Percentiles rank a stretch among this genome's conserved stretches.
These are phyloP conservation scores for Tetrax tetrax DNA, from an alignment of 2,113 vertebrate genomes.

Conservation along the genomic window DNA sequence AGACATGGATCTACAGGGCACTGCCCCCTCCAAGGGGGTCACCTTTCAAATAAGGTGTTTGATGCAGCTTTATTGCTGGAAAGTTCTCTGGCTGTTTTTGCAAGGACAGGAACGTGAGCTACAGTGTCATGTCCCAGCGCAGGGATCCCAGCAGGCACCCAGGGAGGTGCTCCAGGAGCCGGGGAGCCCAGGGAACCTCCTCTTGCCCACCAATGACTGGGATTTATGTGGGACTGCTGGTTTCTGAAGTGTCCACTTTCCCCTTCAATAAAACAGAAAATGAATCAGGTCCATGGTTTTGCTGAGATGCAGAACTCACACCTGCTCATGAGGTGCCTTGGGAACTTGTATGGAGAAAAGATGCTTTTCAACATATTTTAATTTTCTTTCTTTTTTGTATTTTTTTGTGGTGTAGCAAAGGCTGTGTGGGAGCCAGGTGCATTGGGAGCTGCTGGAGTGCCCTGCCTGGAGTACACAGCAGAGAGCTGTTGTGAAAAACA, in stretches of 20 bases:
- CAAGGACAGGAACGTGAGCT: fast-evolving
- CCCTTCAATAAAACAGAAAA: background rate
- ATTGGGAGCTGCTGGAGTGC: background rate
- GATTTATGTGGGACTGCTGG: background rate
- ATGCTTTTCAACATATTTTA: background rate
- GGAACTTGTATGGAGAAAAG: background rate
- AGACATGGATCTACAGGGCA: fast-evolving
- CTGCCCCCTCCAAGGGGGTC: fast-evolving
- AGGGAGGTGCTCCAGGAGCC: background rate
- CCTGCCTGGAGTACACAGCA: background rate
- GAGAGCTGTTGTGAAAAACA: background rate
- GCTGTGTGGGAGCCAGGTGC: background rate
- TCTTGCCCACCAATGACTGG: fast-evolving
- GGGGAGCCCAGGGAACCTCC: fast-evolving
- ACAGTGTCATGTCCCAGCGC: fast-evolving
- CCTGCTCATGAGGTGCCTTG: background rate
- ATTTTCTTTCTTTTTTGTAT: background rate
- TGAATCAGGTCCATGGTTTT: background rate
- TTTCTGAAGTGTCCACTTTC: background rate
- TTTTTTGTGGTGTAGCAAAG: background rate
- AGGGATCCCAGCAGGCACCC: background rate
- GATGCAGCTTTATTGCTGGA: background rate
- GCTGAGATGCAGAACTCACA: background rate
- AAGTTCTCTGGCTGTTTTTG: background rate
- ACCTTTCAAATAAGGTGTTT: background rate